A percentile compares a stretch with the other conserved stretches of the same genome.
Evolutionary conservation across 2,113 vertebrate genomes (phyloP).

Genomic region (Paratilapia polleni): DNA sequence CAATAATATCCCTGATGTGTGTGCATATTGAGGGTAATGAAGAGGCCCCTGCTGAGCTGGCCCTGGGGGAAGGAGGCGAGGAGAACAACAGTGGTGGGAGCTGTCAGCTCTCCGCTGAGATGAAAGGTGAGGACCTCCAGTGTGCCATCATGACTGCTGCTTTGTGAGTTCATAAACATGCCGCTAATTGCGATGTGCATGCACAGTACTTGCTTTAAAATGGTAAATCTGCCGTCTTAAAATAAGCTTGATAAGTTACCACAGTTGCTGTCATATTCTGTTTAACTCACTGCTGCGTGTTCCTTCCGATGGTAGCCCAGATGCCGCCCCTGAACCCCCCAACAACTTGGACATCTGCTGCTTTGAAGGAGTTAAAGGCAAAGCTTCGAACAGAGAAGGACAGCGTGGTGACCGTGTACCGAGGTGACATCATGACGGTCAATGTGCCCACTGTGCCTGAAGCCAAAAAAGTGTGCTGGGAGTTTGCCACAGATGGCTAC

Average conservation of each 20-base stretch:
- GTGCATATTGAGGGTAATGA: slow-evolving; percentile 71
- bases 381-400: slow-evolving; percentile 91
- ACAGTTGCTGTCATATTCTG: background rate
- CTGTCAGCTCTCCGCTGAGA: slow-evolving; percentile 72
- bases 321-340: slow-evolving; percentile 88
- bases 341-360: slow-evolving; percentile 89
- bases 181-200: background rate
- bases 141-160: background rate
- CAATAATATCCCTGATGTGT: slow-evolving; percentile 32
- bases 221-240: background rate
- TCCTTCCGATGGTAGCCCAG: slow-evolving; percentile 77
- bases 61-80: slow-evolving; percentile 79
- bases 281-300: background rate
- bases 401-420: slow-evolving; percentile 89
- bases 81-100: slow-evolving; percentile 87
- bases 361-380: slow-evolving; percentile 92
- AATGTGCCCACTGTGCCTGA: slow-evolving; percentile 93
- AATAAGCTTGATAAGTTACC: background rate
- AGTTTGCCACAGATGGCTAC: slow-evolving; percentile 95
- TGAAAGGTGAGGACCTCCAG: slow-evolving; percentile 73
- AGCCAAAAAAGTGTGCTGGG: slow-evolving; percentile 94
- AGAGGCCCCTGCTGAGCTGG: slow-evolving; percentile 71
- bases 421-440: slow-evolving; percentile 95
- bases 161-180: slow-evolving; percentile 12
- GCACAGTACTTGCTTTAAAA: background rate